Base-by-base conservation (phyloP, 2,797 vertebrate species). In the Gouania willdenowi region DNA sequence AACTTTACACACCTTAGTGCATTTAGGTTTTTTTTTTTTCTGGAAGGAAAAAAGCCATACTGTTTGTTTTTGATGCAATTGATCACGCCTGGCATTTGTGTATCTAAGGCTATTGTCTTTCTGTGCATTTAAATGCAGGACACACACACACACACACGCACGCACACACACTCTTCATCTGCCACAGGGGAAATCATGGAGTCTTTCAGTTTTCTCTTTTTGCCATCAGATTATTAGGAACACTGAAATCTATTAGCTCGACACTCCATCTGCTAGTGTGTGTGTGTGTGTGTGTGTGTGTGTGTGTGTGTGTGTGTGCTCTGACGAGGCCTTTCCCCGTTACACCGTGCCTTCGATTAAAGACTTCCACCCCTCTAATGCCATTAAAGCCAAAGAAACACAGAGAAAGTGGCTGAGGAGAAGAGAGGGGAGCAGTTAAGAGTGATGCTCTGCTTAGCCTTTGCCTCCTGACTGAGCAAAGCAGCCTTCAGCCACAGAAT, bases 381-480 rank as follows among this genome's bases (percentile, higher is more conserved):
- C 45, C 68, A 73, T 81, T 77, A 82, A 53, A 65, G 22, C 31
- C 43, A 61, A 53, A 51, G 66, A n/a, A n/a, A n/a, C 6, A 20
- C 20, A 19, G 43, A 26, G 37, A 47, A 47, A 29, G 57, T 21
- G 41, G 21, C 14, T 49, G 58, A 43, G 33, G 26, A 58, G 44
- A 40, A 58, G 68, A 63, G 32, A 26, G 50, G 33, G 16, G 40
- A 35, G 54, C 21, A 34, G 40, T 27, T n/a, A 33, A 54, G 52
- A 38, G 6, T 19, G 2, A 39, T 18, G 46, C 30, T 56, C 68
- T 64, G 61, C 70, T 86, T 86, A 81, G 87, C 87, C 81, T 77
- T 75, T 14, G 59, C 41, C 36, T 66, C 52, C 5, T 51, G 70
- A 53, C 38, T 30, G 67, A 74, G 59, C 66, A 23, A 50, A 46